phyloP scores from a whole-genome alignment of 2,113 vertebrate species.

The Cynocephalus volans region DNA sequence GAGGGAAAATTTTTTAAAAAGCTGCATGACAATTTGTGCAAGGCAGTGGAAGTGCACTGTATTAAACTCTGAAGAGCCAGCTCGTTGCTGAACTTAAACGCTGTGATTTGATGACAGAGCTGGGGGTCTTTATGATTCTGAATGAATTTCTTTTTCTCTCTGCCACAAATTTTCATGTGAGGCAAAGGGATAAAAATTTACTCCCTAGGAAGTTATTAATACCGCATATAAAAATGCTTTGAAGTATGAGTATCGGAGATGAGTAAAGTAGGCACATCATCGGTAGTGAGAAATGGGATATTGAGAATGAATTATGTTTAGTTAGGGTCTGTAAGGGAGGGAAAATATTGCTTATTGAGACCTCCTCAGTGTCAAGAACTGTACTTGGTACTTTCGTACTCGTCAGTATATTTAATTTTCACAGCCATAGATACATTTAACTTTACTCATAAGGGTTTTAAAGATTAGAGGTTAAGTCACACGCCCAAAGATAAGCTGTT shows the following conservation, averaged over 20 bases:
- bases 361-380: neutral
- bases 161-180: constrained; percentile 22
- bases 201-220: constrained; percentile 59
- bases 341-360: neutral
- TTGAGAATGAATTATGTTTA: neutral
- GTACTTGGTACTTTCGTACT: neutral
- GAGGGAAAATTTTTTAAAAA: constrained; percentile 58
- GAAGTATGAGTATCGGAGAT: constrained; percentile 28
- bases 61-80: constrained; percentile 51
- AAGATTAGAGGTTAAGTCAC: neutral
- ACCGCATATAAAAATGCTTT: constrained; percentile 43
- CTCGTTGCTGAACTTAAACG: neutral
- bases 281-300: neutral
- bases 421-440: neutral
- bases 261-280: neutral
- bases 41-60: constrained; percentile 13
- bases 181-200: constrained; percentile 30
- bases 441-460: neutral
- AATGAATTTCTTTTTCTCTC: constrained; percentile 58
- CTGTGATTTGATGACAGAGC: neutral
- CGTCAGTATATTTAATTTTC: neutral
- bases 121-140: constrained; percentile 22
- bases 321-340: neutral
- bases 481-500: neutral
- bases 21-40: constrained; percentile 40